These are phyloP conservation scores for Folsomia candida DNA, from an alignment of 2,888 invertebrate genomes.

Conservation along the genomic window DNA sequence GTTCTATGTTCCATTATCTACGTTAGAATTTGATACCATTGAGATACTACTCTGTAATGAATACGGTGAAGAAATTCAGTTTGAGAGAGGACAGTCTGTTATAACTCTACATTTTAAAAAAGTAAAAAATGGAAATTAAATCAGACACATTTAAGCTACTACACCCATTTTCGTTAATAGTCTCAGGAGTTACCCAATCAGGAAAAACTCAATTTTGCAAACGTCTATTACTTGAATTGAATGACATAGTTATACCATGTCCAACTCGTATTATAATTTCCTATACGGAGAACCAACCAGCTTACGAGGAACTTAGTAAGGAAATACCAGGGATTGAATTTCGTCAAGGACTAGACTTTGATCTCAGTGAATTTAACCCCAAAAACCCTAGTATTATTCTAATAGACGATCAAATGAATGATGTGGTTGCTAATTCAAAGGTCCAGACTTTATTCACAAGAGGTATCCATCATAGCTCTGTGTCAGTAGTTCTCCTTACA, in stretches of 20 bases:
- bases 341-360: slow-evolving; percentile 6
- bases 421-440: neutral
- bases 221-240: neutral
- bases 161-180: too few relatives aligned
- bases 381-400: neutral
- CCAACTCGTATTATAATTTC: slow-evolving; percentile 9
- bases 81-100: slow-evolving; percentile 7
- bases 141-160: slow-evolving; percentile 1
- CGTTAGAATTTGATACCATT: neutral
- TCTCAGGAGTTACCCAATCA: slow-evolving; percentile 1
- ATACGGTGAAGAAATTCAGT: too few relatives aligned
- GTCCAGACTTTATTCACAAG: slow-evolving; percentile 1
- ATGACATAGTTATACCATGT: neutral
- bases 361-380: neutral
- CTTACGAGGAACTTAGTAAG: slow-evolving; percentile 2
- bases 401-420: slow-evolving; percentile 12
- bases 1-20: neutral
- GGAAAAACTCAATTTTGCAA: slow-evolving; percentile 16
- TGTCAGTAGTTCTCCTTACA: slow-evolving; percentile 9
- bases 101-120: slow-evolving; percentile 13
- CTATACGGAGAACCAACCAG: slow-evolving; percentile 7
- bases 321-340: neutral
- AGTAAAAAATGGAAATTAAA: neutral
- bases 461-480: slow-evolving; percentile 17
- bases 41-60: slow-evolving; percentile 4